Conservation (phyloP, 1,140 invertebrate species). For the Camponotus floridanus region DNA sequence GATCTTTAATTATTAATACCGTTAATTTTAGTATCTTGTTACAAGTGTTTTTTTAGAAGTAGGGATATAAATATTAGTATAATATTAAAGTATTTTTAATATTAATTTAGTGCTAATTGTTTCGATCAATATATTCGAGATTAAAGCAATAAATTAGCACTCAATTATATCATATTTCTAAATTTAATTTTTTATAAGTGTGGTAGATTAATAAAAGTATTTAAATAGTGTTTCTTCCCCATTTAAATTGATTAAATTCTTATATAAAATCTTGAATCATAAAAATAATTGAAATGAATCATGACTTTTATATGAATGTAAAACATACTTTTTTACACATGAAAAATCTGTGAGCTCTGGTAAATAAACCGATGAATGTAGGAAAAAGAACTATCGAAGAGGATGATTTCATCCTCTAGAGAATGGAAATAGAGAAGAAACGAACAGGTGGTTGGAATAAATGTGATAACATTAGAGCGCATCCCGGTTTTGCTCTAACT, state of each 20-base stretch:
- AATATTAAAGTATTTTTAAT: too few species aligned
- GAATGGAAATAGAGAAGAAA: slow-evolving; percentile 44
- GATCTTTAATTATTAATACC: too few species aligned
- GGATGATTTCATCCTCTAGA: slow-evolving; percentile 38
- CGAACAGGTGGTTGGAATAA: slow-evolving; percentile 72
- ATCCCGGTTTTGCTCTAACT: slow-evolving; percentile 32
- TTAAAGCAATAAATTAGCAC: too few species aligned
- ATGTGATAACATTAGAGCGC: slow-evolving; percentile 41
- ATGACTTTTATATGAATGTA: not conserved
- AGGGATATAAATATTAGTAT: too few species aligned
- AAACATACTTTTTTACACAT: not conserved
- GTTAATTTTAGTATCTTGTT: too few species aligned
- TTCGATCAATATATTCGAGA: too few species aligned
- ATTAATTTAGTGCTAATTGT: too few species aligned
- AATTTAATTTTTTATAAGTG: too few species aligned
- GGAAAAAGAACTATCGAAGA: slow-evolving; percentile 33
- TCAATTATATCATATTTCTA: too few species aligned
- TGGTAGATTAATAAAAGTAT: too few species aligned
- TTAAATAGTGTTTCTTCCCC: not conserved
- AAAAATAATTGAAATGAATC: slow-evolving; percentile 1
- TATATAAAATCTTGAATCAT: not conserved
- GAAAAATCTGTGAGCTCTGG: slow-evolving; percentile 17
- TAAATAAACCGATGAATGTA: not conserved
- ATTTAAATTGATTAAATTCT: slow-evolving; percentile 9
- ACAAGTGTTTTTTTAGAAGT: too few species aligned